Conservation (phyloP, 2,888 invertebrate genomes). For the Sipunculus nudus region DNA sequence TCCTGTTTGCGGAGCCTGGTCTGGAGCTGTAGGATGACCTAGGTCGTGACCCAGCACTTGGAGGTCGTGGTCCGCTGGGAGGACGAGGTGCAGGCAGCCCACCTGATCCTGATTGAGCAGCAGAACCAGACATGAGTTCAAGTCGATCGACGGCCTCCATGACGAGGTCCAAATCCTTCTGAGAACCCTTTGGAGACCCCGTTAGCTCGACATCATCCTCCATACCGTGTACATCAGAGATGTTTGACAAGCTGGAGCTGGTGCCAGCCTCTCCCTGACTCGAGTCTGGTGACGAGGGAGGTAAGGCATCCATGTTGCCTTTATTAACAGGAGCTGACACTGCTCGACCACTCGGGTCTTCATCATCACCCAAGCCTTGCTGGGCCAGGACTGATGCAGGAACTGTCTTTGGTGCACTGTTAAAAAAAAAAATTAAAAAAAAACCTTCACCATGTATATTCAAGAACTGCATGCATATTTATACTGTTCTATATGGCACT, state of each 20-base stretch:
- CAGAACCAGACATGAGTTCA: conserved; percentile 48
- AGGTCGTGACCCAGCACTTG: conserved; percentile 2
- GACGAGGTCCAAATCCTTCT: conserved; percentile 4
- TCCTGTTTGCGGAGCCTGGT: conserved; percentile 40
- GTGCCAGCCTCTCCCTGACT: conserved; percentile 44
- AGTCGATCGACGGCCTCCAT: conserved; percentile 46
- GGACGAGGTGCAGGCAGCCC: conserved; percentile 41
- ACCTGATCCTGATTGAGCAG: conserved; percentile 12
- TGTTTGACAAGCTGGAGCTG: conserved; percentile 49
- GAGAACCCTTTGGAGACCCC: conserved; percentile 19
- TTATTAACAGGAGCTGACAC: conserved; percentile 49
- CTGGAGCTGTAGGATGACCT: no score
- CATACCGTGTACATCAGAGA: conserved; percentile 48
- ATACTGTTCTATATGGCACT: no score
- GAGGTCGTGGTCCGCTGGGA: conserved; percentile 27
- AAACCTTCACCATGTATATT: no score
- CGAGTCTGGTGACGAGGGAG: conserved; percentile 48
- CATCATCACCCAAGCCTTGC: conserved; percentile 40
- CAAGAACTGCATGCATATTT: no score
- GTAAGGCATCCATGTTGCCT: conserved; percentile 34
- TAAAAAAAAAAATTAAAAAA: conserved; percentile 2
- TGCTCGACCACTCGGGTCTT: conserved; percentile 35
- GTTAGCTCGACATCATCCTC: conserved; percentile 1
- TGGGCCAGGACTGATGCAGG: conserved; percentile 51
- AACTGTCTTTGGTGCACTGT: conserved; percentile 55